phyloP scores from a whole-genome alignment of 2,113 vertebrate species.

The Apeltes quadracus region DNA sequence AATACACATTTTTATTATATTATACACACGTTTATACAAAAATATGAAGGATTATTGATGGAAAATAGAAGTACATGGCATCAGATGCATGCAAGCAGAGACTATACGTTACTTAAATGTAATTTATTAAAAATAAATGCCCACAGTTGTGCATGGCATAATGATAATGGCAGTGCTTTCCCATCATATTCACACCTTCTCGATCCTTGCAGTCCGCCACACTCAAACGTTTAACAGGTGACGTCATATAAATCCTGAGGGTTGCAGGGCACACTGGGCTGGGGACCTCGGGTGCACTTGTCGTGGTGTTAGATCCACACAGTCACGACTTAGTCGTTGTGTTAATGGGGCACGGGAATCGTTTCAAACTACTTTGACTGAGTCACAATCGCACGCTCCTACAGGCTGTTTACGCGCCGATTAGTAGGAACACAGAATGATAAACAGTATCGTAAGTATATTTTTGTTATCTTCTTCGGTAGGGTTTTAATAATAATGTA shows the following conservation, averaged over 20 bases:
- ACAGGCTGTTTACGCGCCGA: too few relatives aligned
- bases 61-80: neutral
- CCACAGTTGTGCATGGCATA: too few relatives aligned
- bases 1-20: neutral
- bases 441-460: too few relatives aligned
- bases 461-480: too few relatives aligned
- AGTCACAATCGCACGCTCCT: too few relatives aligned
- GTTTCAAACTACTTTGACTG: too few relatives aligned
- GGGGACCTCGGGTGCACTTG: neutral
- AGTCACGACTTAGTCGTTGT: neutral
- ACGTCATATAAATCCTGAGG: neutral
- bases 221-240: neutral
- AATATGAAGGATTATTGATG: neutral
- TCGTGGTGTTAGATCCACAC: neutral
- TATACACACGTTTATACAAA: neutral
- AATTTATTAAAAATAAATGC: too few relatives aligned
- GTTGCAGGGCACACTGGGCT: neutral
- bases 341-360: neutral
- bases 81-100: neutral
- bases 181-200: too few relatives aligned
- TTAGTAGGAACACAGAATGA: too few relatives aligned
- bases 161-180: too few relatives aligned
- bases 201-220: too few relatives aligned
- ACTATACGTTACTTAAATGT: neutral
- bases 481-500: too few relatives aligned